phyloP scores from a whole-genome alignment of 2,113 vertebrate genomes.

The Caloenas nicobarica region DNA sequence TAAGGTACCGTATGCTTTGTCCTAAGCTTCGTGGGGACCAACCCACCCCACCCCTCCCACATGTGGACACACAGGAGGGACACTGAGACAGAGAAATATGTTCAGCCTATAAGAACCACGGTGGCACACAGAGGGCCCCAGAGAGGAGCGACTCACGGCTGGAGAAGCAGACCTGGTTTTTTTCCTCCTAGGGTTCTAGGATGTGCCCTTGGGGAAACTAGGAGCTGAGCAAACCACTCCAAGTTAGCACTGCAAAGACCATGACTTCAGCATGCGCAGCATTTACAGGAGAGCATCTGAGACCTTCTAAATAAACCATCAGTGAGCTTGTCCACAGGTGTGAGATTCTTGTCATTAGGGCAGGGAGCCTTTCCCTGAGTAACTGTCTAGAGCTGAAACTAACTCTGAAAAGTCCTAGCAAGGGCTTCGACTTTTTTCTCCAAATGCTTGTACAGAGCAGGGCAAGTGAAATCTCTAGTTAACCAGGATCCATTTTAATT shows the following conservation, averaged over 20 bases:
- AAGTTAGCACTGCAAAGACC: neutral
- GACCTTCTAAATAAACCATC: neutral
- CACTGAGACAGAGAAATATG: neutral
- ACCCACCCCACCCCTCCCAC: neutral
- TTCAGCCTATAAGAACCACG: neutral
- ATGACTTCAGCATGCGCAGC: neutral
- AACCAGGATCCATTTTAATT: neutral
- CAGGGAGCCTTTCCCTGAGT: neutral
- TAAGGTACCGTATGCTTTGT: neutral
- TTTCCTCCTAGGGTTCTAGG: neutral
- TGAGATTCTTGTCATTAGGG: neutral
- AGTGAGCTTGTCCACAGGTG: neutral
- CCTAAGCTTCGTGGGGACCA: neutral
- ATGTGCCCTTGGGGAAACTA: neutral
- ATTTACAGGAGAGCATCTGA: neutral
- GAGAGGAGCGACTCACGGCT: neutral
- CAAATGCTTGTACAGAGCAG: neutral
- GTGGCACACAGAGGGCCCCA: neutral
- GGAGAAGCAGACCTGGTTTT: neutral
- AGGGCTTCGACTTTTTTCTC: neutral
- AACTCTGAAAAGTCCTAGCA: neutral
- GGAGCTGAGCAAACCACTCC: neutral
- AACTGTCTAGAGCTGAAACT: neutral
- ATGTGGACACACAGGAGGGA: fast-evolving
- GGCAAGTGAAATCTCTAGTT: neutral